Evolutionary conservation across 2,888 invertebrate genomes (phyloP).

Genomic region (Acronicta psi): DNA sequence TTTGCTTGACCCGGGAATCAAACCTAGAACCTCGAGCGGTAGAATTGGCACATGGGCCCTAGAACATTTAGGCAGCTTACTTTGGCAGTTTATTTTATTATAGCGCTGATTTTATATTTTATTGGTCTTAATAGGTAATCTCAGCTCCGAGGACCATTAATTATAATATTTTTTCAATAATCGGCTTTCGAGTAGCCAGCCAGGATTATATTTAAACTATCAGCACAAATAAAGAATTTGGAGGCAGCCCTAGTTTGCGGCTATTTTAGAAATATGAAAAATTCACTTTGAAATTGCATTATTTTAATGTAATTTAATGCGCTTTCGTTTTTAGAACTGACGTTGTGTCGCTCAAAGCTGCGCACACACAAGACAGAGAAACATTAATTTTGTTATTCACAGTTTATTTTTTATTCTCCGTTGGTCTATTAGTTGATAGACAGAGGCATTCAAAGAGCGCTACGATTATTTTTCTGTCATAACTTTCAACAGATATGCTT

Average conservation of each 20-base stretch:
- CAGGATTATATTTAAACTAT: too few species aligned
- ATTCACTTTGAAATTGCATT: conserved; percentile 15
- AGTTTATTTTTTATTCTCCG: conserved; percentile 7
- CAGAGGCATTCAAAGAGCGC: conserved; percentile 8
- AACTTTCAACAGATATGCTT: conserved; percentile 16
- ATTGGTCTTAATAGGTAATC: neutral
- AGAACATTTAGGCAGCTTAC: too few species aligned
- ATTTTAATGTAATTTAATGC: conserved; percentile 6
- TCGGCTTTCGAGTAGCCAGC: too few species aligned
- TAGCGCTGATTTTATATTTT: too few species aligned
- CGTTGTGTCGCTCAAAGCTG: neutral
- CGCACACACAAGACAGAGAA: conserved; percentile 2
- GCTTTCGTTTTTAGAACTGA: neutral
- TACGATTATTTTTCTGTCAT: conserved; percentile 24
- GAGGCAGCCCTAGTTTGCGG: neutral
- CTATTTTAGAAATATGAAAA: neutral
- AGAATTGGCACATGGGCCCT: too few species aligned
- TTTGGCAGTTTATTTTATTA: too few species aligned
- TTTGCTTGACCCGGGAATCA: too few species aligned
- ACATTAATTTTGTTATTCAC: conserved; percentile 7
- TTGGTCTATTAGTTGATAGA: conserved; percentile 41
- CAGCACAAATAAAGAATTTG: too few species aligned
- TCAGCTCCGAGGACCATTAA: neutral
- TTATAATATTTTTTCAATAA: too few species aligned
- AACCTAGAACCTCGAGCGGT: too few species aligned